These are phyloP conservation scores for Caradrina kadenii DNA, from an alignment of 2,888 invertebrate species.

Conservation along the genomic window DNA sequence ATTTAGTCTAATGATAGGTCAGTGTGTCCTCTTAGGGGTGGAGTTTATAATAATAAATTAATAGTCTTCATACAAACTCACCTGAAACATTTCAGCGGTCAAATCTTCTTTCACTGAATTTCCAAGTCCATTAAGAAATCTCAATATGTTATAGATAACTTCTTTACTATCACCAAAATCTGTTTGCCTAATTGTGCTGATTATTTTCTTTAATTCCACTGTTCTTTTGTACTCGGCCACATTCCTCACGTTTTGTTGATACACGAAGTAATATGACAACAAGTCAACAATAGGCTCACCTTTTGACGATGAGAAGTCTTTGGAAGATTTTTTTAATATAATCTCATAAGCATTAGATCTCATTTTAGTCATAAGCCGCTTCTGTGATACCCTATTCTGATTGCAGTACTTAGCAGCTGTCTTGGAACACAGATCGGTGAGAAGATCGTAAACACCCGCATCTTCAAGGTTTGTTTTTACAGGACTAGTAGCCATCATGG, in stretches of 20 bases:
- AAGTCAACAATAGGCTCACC: conserved; percentile 82
- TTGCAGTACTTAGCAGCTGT: conserved; percentile 77
- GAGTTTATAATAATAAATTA: background rate
- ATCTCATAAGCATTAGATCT: conserved; percentile 84
- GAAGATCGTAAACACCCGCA: conserved; percentile 80
- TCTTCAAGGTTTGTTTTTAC: conserved; percentile 65
- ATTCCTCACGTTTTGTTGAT: conserved; percentile 80
- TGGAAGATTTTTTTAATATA: conserved; percentile 80
- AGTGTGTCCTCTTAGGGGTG: too few species aligned
- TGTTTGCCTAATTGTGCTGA: conserved; percentile 72
- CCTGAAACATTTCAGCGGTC: conserved; percentile 81
- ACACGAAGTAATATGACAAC: conserved; percentile 79
- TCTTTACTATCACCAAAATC: conserved; percentile 78
- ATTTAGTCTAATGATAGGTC: background rate
- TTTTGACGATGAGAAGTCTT: conserved; percentile 67
- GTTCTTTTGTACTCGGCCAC: conserved; percentile 81
- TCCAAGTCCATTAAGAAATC: conserved; percentile 77
- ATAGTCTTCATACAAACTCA: conserved; percentile 46
- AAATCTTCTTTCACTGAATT: conserved; percentile 79
- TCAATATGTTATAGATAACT: conserved; percentile 74
- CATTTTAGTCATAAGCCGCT: conserved; percentile 78
- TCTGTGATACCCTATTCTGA: conserved; percentile 77
- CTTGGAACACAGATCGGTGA: conserved; percentile 82
- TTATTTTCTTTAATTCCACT: conserved; percentile 78
- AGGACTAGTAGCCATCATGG: conserved; percentile 49